Evolutionary conservation across 92 coral and sea anemone genomes (phyloP).

Genomic region (Pocillopora grandis): DNA sequence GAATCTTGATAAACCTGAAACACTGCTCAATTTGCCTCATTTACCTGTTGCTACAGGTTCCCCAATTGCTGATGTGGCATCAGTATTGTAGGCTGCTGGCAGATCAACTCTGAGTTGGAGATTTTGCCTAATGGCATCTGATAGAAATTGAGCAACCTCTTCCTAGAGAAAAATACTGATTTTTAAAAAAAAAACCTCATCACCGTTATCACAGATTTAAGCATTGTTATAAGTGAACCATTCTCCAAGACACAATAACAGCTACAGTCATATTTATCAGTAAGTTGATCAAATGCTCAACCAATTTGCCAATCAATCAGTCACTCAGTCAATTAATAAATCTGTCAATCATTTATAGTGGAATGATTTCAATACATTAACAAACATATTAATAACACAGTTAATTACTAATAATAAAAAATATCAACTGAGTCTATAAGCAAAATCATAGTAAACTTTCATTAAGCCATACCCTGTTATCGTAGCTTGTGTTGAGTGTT

Average conservation of each 20-base stretch:
- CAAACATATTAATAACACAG: not conserved
- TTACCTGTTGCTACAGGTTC: slow-evolving; percentile 26
- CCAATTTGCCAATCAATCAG: not conserved
- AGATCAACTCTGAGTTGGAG: slow-evolving; percentile 70
- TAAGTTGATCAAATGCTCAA: not conserved
- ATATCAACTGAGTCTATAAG: not conserved
- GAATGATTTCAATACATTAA: too few species aligned
- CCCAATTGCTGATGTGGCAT: not conserved
- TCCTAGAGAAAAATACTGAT: not conserved
- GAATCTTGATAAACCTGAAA: too few species aligned
- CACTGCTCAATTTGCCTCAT: not conserved
- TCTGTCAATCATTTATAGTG: not conserved
- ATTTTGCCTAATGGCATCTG: slow-evolving; percentile 71
- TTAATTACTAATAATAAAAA: not conserved
- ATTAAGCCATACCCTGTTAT: slow-evolving; percentile 8
- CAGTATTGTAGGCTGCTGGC: slow-evolving; percentile 40
- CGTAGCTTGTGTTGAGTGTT: not conserved
- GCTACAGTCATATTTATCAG: not conserved
- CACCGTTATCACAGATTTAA: too few species aligned
- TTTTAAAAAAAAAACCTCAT: too few species aligned
- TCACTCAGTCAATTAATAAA: not conserved
- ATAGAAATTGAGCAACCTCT: slow-evolving; percentile 59
- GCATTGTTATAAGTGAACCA: too few species aligned
- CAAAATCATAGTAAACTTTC: not conserved
- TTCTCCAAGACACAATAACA: too few species aligned